Base-by-base conservation (phyloP, 2,888 invertebrate genomes). In the Dynastes hyllus region DNA sequence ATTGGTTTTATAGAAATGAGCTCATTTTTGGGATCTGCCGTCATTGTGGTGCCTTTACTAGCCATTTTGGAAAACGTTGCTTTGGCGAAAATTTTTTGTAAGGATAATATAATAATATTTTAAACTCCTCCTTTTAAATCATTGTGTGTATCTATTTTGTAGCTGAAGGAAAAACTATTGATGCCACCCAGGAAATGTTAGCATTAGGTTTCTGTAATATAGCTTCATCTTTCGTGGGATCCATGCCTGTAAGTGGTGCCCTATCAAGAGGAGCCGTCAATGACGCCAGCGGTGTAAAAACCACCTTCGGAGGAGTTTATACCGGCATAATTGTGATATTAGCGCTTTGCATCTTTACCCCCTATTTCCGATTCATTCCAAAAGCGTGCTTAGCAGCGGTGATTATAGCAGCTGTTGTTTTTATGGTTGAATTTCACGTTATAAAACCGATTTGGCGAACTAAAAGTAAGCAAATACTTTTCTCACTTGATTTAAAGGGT, bases 101-200 rank as follows among this genome's bases (percentile, higher is more conserved):
- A 86, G 87, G 84, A 61, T 58, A 69, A 16, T 37, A 76, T 22
- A 29, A 4, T 50, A 53, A 27, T 51, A 22, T 51, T 32, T 0
- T 22, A 22, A 22, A 22, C 22, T 22, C 22, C 22, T 22, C 45
- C 8, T 45, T 11, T 45, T 45, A 11, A 45, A 53, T 79, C 50
- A 45, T 58, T 61, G 45, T 11, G 11, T 11, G 11, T 2, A 45
- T 13, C 40, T 73, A 80, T 61, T 85, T 85, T 88, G 40, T 84
- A 92, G 92, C 92, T 76, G 91, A 92, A 76, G 92, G 92, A 2
- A 91, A 90, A 82, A 89, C 90, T 5, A 91, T 94, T 69, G 93
- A 94, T 85, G 92, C 94, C 0, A 94, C 93, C 9, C 94, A 94
- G 86, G 94, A 94, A 87, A 92, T 94, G 90, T 85, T 94, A 77